Conservation (phyloP, 2,113 vertebrate species). For the Protobothrops mucrosquamatus region DNA sequence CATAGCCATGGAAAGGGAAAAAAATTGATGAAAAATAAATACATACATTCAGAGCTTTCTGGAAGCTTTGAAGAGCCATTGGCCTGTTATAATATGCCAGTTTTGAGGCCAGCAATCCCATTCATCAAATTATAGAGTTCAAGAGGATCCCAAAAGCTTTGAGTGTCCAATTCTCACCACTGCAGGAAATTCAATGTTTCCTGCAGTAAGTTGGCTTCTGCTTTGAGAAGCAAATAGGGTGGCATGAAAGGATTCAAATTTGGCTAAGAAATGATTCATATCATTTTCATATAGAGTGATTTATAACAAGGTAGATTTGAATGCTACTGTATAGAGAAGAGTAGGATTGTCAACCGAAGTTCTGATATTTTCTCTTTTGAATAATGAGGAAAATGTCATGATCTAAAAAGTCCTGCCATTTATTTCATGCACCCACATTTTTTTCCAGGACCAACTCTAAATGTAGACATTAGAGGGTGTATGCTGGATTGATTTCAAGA, state of each 20-base stretch:
- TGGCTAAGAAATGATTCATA: not conserved
- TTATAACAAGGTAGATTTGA: not conserved
- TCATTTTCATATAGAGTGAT: not conserved
- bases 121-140: not conserved
- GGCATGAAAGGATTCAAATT: not conserved
- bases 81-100: not conserved
- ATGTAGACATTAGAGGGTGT: not conserved
- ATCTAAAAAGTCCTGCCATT: not conserved
- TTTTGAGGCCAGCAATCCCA: not conserved
- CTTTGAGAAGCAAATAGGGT: not conserved
- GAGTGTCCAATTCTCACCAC: not conserved
- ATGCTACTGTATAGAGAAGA: not conserved
- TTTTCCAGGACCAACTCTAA: not conserved
- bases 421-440: not conserved
- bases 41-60: not conserved
- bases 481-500: not conserved
- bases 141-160: not conserved
- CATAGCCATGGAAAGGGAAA: not conserved
- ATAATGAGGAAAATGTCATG: not conserved
- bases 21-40: not conserved
- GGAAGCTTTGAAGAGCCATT: not conserved
- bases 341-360: not conserved
- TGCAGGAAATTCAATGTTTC: not conserved
- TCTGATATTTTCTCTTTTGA: not conserved
- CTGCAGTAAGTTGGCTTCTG: not conserved